Conservation (phyloP, 2,797 vertebrate species). For the Carduelis carduelis region DNA sequence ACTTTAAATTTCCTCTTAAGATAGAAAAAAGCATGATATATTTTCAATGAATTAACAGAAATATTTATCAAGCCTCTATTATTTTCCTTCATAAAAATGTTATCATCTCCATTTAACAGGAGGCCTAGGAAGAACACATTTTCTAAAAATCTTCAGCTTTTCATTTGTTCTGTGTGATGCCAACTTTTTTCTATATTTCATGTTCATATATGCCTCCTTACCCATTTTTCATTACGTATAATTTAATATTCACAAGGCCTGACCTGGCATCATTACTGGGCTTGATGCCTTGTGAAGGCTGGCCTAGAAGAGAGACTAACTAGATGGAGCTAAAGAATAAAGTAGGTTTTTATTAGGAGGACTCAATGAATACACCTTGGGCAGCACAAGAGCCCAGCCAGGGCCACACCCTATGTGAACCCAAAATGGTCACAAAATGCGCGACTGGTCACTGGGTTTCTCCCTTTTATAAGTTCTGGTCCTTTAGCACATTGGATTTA, state of each 20-base stretch:
- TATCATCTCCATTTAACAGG: not conserved
- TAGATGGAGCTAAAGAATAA: not conserved
- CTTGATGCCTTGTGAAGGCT: not conserved
- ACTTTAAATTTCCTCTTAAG: not conserved
- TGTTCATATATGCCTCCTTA: not conserved
- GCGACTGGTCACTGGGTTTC: accelerated
- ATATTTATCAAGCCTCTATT: not conserved
- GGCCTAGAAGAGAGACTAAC: not conserved
- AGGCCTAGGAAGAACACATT: not conserved
- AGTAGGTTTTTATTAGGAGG: not conserved
- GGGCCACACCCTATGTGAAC: not conserved
- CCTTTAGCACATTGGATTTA: not conserved
- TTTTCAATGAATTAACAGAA: not conserved
- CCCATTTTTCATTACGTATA: not conserved
- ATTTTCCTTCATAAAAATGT: not conserved
- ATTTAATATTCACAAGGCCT: not conserved
- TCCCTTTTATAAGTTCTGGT: not conserved
- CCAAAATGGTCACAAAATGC: not conserved
- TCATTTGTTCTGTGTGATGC: not conserved
- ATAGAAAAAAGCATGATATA: not conserved
- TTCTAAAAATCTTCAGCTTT: not conserved
- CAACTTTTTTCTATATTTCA: not conserved
- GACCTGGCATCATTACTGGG: not conserved
- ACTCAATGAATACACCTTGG: not conserved
- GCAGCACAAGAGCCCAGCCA: not conserved